Conservation (phyloP, 2,797 vertebrate species). For the Bradypodion pumilum region DNA sequence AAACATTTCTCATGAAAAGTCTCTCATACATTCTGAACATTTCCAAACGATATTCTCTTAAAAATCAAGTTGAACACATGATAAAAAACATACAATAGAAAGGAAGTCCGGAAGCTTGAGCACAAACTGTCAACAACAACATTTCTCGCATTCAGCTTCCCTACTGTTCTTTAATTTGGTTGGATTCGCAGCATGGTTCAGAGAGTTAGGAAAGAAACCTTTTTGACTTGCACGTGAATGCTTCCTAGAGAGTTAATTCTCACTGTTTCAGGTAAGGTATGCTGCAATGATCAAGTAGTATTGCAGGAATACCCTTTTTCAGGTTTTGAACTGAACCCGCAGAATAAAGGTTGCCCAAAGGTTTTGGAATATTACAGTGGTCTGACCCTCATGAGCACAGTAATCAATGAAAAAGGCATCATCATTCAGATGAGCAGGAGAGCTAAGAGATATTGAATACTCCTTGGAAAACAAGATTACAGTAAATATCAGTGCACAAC, state of each 20-base stretch:
- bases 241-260: background rate
- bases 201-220: background rate
- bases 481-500: background rate
- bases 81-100: background rate
- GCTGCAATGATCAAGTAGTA: background rate
- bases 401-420: background rate
- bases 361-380: background rate
- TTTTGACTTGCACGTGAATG: background rate
- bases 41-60: background rate
- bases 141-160: background rate
- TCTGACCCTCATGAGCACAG: background rate
- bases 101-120: background rate
- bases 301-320: background rate
- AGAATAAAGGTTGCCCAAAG: background rate
- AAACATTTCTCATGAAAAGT: background rate
- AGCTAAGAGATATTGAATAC: background rate
- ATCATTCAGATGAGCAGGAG: background rate
- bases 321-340: background rate
- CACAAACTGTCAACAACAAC: background rate
- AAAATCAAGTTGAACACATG: background rate
- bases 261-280: background rate
- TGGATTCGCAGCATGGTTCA: background rate
- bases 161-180: background rate
- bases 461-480: background rate
- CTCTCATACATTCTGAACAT: background rate